These are phyloP conservation scores for Laupala kohalensis DNA, from an alignment of 1,140 invertebrate genomes.

Conservation along the genomic window DNA sequence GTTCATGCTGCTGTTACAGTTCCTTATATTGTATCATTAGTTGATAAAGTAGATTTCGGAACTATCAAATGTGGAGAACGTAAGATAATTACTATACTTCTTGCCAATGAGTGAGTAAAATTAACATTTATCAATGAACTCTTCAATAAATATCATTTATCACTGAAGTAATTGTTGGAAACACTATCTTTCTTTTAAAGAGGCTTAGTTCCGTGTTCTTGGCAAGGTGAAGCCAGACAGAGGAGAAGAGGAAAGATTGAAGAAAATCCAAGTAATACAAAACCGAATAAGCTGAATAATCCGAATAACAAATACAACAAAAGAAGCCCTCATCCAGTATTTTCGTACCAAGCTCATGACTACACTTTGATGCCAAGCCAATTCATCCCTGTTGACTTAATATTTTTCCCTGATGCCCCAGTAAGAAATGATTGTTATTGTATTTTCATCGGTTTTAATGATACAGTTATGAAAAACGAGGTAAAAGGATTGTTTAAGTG, in stretches of 20 bases:
- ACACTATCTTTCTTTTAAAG: conserved; percentile 17
- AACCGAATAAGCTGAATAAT: too few species aligned
- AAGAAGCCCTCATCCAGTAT: too few species aligned
- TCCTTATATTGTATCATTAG: conserved; percentile 22
- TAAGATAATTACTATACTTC: conserved; percentile 22
- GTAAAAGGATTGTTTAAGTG: too few species aligned
- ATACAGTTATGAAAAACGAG: too few species aligned
- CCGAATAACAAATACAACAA: too few species aligned
- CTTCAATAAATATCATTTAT: too few species aligned
- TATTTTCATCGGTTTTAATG: too few species aligned
- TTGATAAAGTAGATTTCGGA: conserved; percentile 26
- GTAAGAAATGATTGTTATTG: background rate
- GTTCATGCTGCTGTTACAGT: conserved; percentile 27
- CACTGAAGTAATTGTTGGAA: background rate
- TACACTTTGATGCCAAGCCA: background rate
- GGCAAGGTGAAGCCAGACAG: conserved; percentile 20
- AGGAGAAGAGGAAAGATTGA: background rate
- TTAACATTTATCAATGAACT: conserved; percentile 2
- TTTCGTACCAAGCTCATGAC: background rate
- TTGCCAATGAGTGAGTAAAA: conserved; percentile 29
- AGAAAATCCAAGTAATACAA: too few species aligned
- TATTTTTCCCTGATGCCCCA: background rate
- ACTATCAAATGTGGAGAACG: conserved; percentile 29
- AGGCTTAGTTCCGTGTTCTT: conserved; percentile 27
- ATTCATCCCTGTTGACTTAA: background rate